A percentile compares a stretch with the other conserved stretches of the same genome.
These are phyloP conservation scores for Crepidodera aurea DNA, from an alignment of 2,888 invertebrate genomes.

Conservation along the genomic window DNA sequence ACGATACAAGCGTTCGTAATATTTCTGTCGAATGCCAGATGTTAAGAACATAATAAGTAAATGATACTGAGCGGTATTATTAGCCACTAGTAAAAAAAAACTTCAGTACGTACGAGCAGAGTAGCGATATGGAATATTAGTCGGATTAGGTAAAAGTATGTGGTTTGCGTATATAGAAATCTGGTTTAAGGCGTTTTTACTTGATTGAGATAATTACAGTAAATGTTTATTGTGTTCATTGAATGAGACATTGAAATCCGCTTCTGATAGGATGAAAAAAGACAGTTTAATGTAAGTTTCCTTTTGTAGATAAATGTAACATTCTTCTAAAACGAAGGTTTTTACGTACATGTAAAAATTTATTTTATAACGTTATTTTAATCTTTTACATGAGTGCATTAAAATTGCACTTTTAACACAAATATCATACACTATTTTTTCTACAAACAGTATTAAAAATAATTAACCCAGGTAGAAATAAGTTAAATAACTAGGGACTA, in stretches of 20 bases:
- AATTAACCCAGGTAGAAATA: too few relatives aligned
- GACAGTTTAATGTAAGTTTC: neutral
- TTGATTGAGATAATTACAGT: constrained; percentile 10
- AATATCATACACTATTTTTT: too few relatives aligned
- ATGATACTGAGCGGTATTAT: constrained; percentile 29
- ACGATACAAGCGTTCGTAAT: constrained; percentile 38
- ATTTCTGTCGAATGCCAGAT: constrained; percentile 40
- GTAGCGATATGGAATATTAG: constrained; percentile 17
- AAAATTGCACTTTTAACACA: too few relatives aligned
- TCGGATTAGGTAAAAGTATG: constrained; percentile 24
- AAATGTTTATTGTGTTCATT: constrained; percentile 13
- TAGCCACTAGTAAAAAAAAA: constrained; percentile 29
- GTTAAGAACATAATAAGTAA: constrained; percentile 36
- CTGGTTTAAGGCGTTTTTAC: constrained; percentile 17
- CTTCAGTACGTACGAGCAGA: constrained; percentile 26
- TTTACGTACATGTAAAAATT: too few relatives aligned
- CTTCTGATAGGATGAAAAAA: neutral
- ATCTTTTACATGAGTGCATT: too few relatives aligned
- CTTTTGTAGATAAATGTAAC: neutral
- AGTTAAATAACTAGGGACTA: too few relatives aligned
- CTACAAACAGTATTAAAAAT: too few relatives aligned
- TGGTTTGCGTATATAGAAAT: constrained; percentile 16
- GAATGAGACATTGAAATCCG: constrained; percentile 11
- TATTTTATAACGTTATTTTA: too few relatives aligned
- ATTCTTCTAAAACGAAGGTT: neutral